phyloP scores from a whole-genome alignment of 2,888 invertebrate genomes.

The Cephus spinipes region DNA sequence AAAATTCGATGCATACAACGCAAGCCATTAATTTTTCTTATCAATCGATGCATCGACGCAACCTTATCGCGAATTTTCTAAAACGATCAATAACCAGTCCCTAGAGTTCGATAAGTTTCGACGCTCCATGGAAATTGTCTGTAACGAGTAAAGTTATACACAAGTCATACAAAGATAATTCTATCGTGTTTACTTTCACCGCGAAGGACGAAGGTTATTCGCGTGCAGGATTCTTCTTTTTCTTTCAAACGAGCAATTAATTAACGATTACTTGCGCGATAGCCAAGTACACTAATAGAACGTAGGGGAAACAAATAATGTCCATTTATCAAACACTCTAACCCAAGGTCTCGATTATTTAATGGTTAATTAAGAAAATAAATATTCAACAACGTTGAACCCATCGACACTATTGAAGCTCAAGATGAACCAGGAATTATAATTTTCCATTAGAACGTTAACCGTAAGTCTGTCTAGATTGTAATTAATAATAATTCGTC shows the following conservation, averaged over 20 bases:
- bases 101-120: neutral
- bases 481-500: constrained; percentile 1
- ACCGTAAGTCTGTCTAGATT: neutral
- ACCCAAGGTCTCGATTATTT: neutral
- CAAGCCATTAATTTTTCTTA: neutral
- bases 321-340: neutral
- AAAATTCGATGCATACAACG: neutral
- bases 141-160: neutral
- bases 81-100: neutral
- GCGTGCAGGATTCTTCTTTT: neutral
- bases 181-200: neutral
- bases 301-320: neutral
- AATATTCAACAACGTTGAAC: neutral
- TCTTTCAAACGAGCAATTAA: neutral
- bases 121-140: neutral
- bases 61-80: neutral
- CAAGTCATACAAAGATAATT: neutral
- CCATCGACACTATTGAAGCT: neutral
- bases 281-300: neutral
- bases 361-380: neutral
- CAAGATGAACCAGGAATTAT: neutral
- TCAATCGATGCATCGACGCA: neutral
- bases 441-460: neutral
- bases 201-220: neutral
- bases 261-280: neutral